A percentile compares a stretch with the other conserved stretches of the same genome.
phyloP scores from a whole-genome alignment of 2,888 invertebrate genomes.

The Dione juno region DNA sequence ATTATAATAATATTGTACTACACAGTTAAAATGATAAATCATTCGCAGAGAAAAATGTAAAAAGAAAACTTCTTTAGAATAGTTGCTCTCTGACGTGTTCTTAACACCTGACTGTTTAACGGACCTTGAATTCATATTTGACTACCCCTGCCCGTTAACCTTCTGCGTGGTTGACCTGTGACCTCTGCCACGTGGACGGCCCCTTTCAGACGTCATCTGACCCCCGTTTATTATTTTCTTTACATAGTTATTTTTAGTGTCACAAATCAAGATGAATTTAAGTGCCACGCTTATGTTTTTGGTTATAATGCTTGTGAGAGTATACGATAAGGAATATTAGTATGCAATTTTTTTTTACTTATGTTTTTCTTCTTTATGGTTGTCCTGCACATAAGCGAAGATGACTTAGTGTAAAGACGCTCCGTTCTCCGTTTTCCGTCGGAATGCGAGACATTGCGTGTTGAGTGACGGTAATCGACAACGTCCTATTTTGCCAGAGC shows the following conservation, averaged over 20 bases:
- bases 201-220: conserved; percentile 51
- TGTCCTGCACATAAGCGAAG: too few species aligned
- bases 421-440: too few species aligned
- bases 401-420: too few species aligned
- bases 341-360: too few species aligned
- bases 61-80: not conserved
- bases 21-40: too few species aligned
- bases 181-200: conserved; percentile 73
- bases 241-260: conserved; percentile 59
- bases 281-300: conserved; percentile 47
- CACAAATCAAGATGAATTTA: conserved; percentile 44
- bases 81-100: not conserved
- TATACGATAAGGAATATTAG: not conserved
- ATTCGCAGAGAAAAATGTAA: too few species aligned
- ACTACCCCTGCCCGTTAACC: conserved; percentile 30
- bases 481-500: too few species aligned
- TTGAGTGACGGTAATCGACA: too few species aligned
- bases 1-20: too few species aligned
- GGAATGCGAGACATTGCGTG: too few species aligned
- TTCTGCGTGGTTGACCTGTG: conserved; percentile 58
- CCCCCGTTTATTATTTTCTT: conserved; percentile 60
- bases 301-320: not conserved
- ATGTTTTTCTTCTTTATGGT: too few species aligned
- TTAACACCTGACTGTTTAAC: conserved; percentile 19
- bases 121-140: conserved; percentile 21